Evolutionary conservation across 2,888 invertebrate species (phyloP), one percentile per base, ranked within the genome.

Genomic region (Epirrhoe alternata): DNA sequence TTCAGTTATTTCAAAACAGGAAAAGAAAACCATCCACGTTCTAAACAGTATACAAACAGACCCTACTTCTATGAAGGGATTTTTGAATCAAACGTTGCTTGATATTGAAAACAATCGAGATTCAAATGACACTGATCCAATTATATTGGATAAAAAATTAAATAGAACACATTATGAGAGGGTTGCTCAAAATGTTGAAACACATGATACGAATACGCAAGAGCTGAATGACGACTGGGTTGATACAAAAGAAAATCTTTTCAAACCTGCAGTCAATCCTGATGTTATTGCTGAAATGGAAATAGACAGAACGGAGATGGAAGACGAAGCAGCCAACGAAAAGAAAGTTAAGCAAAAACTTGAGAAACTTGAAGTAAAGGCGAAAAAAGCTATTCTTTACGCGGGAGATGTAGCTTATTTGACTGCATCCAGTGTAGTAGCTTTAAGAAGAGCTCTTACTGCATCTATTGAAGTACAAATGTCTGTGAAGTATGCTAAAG

Each of bases 331-430:
- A 35, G 72, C 72, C 4, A 92, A 81, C 66, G 88, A 87, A 65
- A 91, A 89, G 73, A 89, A 80, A 76, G 77, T 83, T 1, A 91
- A 91, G 71, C 83, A 84, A 68, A 92, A 87, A 77, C 56, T 89
- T 24, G 93, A 92, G 64, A 85, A 79, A 66, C 76, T 92, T 24
- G 93, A 93, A 79, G 75, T 88, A 0, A 92, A 90, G 76, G 93
- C 93, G 1, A 93, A 93, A 67, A 92, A 92, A 76, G 93, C 93
- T 51, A 93, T 93, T 62, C 74, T 92, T 12, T 92, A 91, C 54
- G 92, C 93, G n/a, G 92, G 93, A 38, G 92, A 93, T 72, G 91
- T 93, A 10, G 93, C 93, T 5, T 92, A 90, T 74, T 84, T 93
- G 68, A 87, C 93, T 2, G 93, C 93, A 42, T 89, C 92, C 52